Evolutionary conservation across 2,888 invertebrate genomes (phyloP).

Genomic region (Drosophila mettleri): DNA sequence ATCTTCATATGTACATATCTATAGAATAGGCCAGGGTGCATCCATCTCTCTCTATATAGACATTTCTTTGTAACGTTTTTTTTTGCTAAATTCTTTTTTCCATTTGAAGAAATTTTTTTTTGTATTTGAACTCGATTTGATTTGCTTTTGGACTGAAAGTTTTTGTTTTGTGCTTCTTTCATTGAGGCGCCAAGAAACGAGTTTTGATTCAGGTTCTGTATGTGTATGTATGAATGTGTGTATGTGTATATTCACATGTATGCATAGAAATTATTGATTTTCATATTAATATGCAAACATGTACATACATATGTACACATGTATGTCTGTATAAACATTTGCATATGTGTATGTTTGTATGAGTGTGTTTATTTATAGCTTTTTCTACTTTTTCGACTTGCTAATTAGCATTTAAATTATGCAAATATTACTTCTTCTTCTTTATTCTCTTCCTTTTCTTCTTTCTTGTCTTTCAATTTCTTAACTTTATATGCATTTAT

Average conservation of each 20-base stretch:
- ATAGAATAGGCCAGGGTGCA: background rate
- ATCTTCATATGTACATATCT: too few relatives aligned
- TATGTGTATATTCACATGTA: background rate
- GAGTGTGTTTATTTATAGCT: conserved; percentile 42
- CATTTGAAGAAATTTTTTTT: background rate
- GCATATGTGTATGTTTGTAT: background rate
- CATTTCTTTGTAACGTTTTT: background rate
- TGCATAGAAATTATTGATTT: conserved; percentile 18
- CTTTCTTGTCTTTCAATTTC: conserved; percentile 36
- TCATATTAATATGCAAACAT: conserved; percentile 4
- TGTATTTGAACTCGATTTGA: conserved; percentile 24
- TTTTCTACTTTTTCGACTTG: conserved; percentile 36
- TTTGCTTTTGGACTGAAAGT: conserved; percentile 7
- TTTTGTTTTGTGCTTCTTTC: conserved; percentile 8
- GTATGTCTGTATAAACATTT: background rate
- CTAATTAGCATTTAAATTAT: conserved; percentile 78
- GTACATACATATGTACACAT: conserved; percentile 8
- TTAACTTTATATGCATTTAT: conserved; percentile 36
- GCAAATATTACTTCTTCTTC: conserved; percentile 67
- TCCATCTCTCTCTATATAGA: background rate
- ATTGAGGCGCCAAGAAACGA: conserved; percentile 42
- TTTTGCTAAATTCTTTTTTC: background rate
- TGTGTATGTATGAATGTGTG: background rate
- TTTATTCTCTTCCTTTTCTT: conserved; percentile 25
- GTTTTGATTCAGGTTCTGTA: conserved; percentile 34